Conservation (phyloP, 2,113 vertebrate genomes). For the Paracanthobrama guichenoti region DNA sequence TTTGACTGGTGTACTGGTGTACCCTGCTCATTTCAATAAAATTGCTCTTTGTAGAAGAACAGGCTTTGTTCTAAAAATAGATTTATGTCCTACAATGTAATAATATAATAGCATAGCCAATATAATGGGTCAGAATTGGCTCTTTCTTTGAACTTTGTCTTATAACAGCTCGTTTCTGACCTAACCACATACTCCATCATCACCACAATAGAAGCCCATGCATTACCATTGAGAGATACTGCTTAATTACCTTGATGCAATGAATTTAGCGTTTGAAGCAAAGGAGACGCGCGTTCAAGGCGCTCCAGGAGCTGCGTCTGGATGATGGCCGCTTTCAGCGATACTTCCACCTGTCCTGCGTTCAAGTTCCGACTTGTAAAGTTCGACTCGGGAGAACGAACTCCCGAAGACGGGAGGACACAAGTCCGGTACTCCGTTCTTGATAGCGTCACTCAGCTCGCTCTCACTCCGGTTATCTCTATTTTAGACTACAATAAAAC, state of each 20-base stretch:
- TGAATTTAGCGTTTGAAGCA: no score
- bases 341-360: no score
- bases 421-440: no score
- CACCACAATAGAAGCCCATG: neutral
- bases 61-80: neutral
- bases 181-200: neutral
- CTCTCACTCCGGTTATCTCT: no score
- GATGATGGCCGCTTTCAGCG: no score
- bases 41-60: neutral
- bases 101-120: neutral
- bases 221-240: neutral
- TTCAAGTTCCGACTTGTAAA: no score
- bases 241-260: neutral
- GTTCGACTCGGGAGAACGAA: no score
- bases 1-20: neutral
- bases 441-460: no score
- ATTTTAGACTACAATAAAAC: no score
- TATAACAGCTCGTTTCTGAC: constrained; percentile 1
- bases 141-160: constrained; percentile 19
- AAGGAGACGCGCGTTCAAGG: no score
- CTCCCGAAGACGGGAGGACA: no score
- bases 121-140: neutral
- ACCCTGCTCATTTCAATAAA: neutral
- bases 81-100: neutral
- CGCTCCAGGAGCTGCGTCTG: no score